Evolutionary conservation across 1,140 invertebrate species (phyloP).

Genomic region (Grapholita molesta): DNA sequence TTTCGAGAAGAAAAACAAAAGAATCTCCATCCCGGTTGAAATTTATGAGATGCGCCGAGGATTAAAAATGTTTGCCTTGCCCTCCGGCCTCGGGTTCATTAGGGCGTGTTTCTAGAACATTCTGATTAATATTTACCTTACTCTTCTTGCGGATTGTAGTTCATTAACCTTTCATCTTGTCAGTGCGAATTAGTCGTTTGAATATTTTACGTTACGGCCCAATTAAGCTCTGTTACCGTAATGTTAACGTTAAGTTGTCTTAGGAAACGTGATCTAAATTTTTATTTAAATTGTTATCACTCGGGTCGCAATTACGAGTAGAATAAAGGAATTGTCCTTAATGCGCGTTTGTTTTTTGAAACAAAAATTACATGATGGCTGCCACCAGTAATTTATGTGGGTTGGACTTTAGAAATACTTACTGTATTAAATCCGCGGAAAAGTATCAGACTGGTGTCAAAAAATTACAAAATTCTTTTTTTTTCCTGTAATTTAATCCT

Average conservation of each 20-base stretch:
- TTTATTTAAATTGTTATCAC: background rate
- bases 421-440: background rate
- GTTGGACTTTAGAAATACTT: background rate
- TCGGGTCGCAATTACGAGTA: background rate
- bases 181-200: slow-evolving; percentile 23
- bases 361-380: background rate
- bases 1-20: slow-evolving; percentile 65
- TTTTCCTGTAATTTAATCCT: background rate
- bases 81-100: slow-evolving; percentile 64
- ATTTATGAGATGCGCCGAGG: slow-evolving; percentile 70
- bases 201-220: slow-evolving; percentile 26
- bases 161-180: slow-evolving; percentile 50
- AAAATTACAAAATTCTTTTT: background rate
- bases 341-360: background rate
- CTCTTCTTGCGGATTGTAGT: slow-evolving; percentile 58
- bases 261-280: slow-evolving; percentile 10
- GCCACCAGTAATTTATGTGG: background rate
- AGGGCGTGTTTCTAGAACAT: slow-evolving; percentile 58
- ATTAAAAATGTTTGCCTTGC: slow-evolving; percentile 73
- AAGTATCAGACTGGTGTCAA: background rate
- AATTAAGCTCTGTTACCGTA: background rate
- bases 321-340: background rate
- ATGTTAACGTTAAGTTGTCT: background rate
- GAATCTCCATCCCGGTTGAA: slow-evolving; percentile 57
- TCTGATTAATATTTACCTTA: slow-evolving; percentile 73